Base-by-base conservation (phyloP, 2,113 vertebrate genomes). In the Xenus cinereus region DNA sequence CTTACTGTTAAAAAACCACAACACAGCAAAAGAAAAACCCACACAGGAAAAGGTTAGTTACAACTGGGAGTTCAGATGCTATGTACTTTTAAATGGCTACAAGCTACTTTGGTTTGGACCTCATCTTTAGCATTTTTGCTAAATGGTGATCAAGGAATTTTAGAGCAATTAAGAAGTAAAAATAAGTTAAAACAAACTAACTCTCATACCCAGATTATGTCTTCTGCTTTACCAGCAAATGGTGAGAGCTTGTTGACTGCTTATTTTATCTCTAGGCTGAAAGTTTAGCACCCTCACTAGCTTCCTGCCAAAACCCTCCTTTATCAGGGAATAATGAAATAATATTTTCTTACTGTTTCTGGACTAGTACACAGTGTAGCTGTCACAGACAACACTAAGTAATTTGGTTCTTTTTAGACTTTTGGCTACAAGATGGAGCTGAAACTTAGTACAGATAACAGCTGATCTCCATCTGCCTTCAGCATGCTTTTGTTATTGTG, bases 171-270 rank as follows among this genome's bases (percentile, higher is more conserved):
- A 74, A 91, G 37, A 7, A 85, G 23, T 24, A 5, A 93, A 87
- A 89, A 26, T 71, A 74, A 78, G 35, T 59, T 95, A 91, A 85
- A 89, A 53, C 28, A 43, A 66, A 72, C 30, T 50, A 43, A 43
- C 33, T 54, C 24, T 69, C 35, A 53, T n/a, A 77, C 39, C 32
- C 30, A 18, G 56, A 48, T 57, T 45, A 45, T 7, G 4, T 89
- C 64, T 74, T 95, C 81, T 94, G 90, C 84, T 87, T 96, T 91
- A 95, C 85, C 43, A 90, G 62, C 78, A 73, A 96, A 59, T 6
- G 37, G 33, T 35, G 24, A 94, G 41, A 87, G 23, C 48, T 72
- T 75, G 23, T 33, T 82, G 73, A 33, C 46, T 22, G 23, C n/a
- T 87, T 68, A 37, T 91, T 68, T 89, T 87, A 48, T 54, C 30